These are phyloP conservation scores for Bombyx mori DNA, from an alignment of 1,140 invertebrate genomes.

Conservation along the genomic window ASM3026992v2 NC_085107.1:10289001-10289500, in stretches of 20 bases:
- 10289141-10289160: constrained; percentile 19
- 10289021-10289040: constrained; percentile 40
- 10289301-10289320: constrained; percentile 36
- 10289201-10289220: constrained; percentile 61
- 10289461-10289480: constrained; percentile 31
- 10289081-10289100: constrained; percentile 18
- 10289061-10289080: constrained; percentile 50
- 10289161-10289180: constrained; percentile 55
- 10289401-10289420: constrained; percentile 29
- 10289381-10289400: neutral
- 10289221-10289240: constrained; percentile 51
- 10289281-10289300: constrained; percentile 40
- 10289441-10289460: constrained; percentile 46
- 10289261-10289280: constrained; percentile 38
- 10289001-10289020: constrained; percentile 68
- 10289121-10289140: too few species aligned
- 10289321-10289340: constrained; percentile 37
- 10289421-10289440: constrained; percentile 47
- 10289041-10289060: constrained; percentile 39
- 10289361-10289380: neutral
- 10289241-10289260: constrained; percentile 47
- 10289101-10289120: neutral
- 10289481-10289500: constrained; percentile 36
- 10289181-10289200: constrained; percentile 49
- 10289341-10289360: constrained; percentile 25